These are phyloP conservation scores for Morpho deidamia DNA, from an alignment of 2,888 invertebrate genomes.

Conservation along the genomic window DNA sequence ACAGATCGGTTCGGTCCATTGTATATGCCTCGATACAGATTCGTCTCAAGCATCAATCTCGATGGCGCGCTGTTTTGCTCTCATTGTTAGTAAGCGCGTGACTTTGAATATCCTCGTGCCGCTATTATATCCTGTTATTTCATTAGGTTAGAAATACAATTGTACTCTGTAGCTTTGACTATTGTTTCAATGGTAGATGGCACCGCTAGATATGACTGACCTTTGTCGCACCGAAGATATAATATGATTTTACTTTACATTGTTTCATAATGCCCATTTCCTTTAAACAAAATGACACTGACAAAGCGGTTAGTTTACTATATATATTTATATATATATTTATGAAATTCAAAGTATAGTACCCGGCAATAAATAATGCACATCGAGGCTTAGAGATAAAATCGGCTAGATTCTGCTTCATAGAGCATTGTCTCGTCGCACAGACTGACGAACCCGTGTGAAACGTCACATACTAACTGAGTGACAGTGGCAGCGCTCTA, in stretches of 20 bases:
- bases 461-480: no score
- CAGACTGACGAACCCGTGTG: no score
- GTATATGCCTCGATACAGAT: slow-evolving; percentile 51
- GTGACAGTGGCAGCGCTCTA: no score
- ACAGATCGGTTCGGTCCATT: slow-evolving; percentile 52
- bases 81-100: slow-evolving; percentile 46
- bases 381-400: no score
- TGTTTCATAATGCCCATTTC: slow-evolving; percentile 10
- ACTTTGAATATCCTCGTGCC: slow-evolving; percentile 23
- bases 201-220: slow-evolving; percentile 14
- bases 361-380: no score
- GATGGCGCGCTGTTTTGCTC: slow-evolving; percentile 41
- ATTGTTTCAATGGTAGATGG: slow-evolving; percentile 20
- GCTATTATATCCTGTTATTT: slow-evolving; percentile 24
- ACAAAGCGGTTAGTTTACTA: no score
- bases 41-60: slow-evolving; percentile 56
- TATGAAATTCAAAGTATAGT: not conserved
- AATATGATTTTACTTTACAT: slow-evolving; percentile 11
- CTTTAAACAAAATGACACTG: not conserved
- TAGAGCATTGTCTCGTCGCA: no score
- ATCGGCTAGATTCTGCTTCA: no score
- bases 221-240: slow-evolving; percentile 12
- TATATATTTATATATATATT: no score
- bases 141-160: slow-evolving; percentile 22
- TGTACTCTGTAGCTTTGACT: slow-evolving; percentile 14